Percentiles rank a stretch among this genome's conserved stretches.
Evolutionary conservation across 2,113 vertebrate species (phyloP).

Genomic region (Colinus virginianus): DNA sequence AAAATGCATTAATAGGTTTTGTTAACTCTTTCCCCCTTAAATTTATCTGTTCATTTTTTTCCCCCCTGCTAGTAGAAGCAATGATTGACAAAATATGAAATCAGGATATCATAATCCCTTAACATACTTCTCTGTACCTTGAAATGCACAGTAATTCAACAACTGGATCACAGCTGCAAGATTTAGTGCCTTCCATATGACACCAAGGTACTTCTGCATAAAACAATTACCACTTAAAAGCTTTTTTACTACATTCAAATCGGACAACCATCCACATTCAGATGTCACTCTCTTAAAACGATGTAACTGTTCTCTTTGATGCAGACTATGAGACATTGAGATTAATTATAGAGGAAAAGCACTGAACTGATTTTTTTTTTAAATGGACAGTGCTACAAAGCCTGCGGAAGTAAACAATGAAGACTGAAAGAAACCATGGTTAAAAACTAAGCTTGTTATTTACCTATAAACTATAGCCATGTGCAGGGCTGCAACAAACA

Average conservation of each 20-base stretch:
- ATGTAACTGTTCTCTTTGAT: neutral
- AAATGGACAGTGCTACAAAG: neutral
- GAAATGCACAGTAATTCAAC: neutral
- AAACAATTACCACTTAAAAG: neutral
- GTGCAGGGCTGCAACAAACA: neutral
- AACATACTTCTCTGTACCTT: neutral
- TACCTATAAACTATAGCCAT: neutral
- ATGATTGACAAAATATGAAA: neutral
- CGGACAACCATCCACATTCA: fast-evolving
- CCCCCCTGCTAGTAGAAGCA: neutral
- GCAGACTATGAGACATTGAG: neutral
- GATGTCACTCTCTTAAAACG: fast-evolving
- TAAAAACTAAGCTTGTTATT: neutral
- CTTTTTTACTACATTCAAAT: neutral
- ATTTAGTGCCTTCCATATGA: neutral
- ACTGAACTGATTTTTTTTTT: neutral
- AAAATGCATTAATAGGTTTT: neutral
- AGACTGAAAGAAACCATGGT: neutral
- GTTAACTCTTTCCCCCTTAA: neutral
- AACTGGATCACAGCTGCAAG: neutral
- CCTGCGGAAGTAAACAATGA: neutral
- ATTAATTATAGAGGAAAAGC: neutral
- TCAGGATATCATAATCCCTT: neutral
- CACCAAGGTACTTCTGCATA: neutral
- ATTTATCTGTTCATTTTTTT: neutral